Evolutionary conservation across 2,888 invertebrate genomes (phyloP), one percentile per base, ranked within the genome.

Genomic region (Polydesmus complanatus): DNA sequence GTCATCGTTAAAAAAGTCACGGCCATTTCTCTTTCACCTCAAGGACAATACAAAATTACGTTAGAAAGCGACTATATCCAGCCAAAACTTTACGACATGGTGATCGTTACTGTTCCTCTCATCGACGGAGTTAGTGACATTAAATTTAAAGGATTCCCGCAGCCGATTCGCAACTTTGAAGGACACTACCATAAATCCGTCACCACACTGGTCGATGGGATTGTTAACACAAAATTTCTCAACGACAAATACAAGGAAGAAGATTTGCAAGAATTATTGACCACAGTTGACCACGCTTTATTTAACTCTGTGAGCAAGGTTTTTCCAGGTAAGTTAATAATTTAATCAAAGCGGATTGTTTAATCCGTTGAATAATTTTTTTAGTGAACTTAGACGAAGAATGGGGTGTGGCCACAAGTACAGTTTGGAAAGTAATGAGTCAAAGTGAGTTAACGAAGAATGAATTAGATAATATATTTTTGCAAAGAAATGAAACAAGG

Each of bases 361-460:
- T 8, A 37, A 37, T 37, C n/a, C 37, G 37, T 37, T 14, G 14
- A 5, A 63, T 37, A 37, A 37, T 14, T 37, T 5, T 37, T 37
- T 37, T 37, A 37, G 3, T 60, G 37, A 37, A 53, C 56, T 21
- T 58, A 60, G 37, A 50, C 50, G 26, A 55, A 62, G 19, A 63
- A 61, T 14, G 56, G 60, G 19, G 60, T 54, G n/a, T n/a, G n/a
- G 8, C 60, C 64, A 8, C 54, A 54, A 26, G n/a, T 51, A 51
- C n/a, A 22, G 70, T 81, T 2, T 83, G 78, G 75, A 82, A 83
- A 71, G 70, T 82, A 26, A 83, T 83, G 68, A 79, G 80, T 25
- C 73, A 75, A 54, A 65, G 71, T 48, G 70, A 73, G 21, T 69
- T 82, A 14, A 69, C 72, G 1, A 68, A 73, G n/a, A 67, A 71